A percentile compares a stretch with the other conserved stretches of the same genome.
phyloP scores from a whole-genome alignment of 2,797 vertebrate species.

The Schizopygopsis malacanthus region DNA sequence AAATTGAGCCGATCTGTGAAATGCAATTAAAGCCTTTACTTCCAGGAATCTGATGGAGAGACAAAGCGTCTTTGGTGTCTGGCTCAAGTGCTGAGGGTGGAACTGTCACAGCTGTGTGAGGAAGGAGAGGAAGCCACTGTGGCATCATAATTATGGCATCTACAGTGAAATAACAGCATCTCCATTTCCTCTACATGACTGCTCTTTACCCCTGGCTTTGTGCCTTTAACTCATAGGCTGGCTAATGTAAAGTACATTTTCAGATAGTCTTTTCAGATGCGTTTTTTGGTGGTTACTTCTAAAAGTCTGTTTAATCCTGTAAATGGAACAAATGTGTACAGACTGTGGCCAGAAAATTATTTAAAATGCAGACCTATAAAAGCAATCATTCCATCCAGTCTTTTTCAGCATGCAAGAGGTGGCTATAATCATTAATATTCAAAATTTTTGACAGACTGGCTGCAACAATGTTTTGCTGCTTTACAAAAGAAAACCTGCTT shows the following conservation, averaged over 20 bases:
- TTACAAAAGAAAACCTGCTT: slow-evolving; percentile 12
- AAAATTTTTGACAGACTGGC: slow-evolving; percentile 41
- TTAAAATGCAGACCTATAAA: slow-evolving; percentile 17
- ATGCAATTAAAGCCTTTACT: slow-evolving; percentile 47
- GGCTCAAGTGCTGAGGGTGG: slow-evolving; percentile 36
- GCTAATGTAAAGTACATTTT: not conserved
- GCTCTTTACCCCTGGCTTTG: slow-evolving; percentile 20
- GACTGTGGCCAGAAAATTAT: not conserved
- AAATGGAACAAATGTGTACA: not conserved
- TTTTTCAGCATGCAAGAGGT: slow-evolving; percentile 20
- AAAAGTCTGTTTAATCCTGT: slow-evolving; percentile 1
- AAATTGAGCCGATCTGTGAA: slow-evolving; percentile 34
- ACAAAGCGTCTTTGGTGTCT: slow-evolving; percentile 37
- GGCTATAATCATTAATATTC: slow-evolving; percentile 35
- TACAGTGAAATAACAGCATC: slow-evolving; percentile 37
- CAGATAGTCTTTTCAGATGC: not conserved
- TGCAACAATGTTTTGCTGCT: slow-evolving; percentile 47
- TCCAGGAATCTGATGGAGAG: slow-evolving; percentile 44
- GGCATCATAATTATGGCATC: slow-evolving; percentile 46
- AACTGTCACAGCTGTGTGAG: slow-evolving; percentile 46
- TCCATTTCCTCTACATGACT: slow-evolving; percentile 40
- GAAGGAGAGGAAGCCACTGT: slow-evolving; percentile 38
- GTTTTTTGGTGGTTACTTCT: not conserved
- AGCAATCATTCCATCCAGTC: slow-evolving; percentile 3
- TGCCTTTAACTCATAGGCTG: slow-evolving; percentile 9